phyloP scores from a whole-genome alignment of 2,797 vertebrate species.

The Cyprinella venusta region DNA sequence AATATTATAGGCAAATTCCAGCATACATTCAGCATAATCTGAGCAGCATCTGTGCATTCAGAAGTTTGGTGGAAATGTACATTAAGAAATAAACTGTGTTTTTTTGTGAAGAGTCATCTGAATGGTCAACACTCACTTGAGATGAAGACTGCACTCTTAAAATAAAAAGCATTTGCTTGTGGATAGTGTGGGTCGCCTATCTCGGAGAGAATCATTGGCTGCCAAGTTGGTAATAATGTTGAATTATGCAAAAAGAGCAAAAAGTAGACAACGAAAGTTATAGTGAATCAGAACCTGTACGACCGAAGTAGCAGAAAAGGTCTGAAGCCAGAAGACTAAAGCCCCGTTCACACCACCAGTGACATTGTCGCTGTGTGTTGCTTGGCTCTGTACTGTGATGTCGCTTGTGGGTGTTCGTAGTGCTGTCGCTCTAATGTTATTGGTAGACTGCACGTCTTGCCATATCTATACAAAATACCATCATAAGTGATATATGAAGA shows the following conservation, averaged over 20 bases:
- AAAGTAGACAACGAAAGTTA: neutral
- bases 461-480: no score
- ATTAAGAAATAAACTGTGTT: neutral
- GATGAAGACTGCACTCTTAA: neutral
- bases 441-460: no score
- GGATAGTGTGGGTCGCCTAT: neutral
- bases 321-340: no score
- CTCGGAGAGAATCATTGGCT: neutral
- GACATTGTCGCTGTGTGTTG: no score
- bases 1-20: neutral
- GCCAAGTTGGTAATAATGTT: neutral
- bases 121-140: neutral
- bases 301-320: neutral
- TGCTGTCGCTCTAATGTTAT: no score
- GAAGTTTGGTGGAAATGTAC: neutral
- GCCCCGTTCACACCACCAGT: no score
- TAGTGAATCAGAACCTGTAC: neutral
- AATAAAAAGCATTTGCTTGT: neutral
- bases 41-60: neutral
- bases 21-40: neutral
- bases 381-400: no score
- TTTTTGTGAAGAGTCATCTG: neutral
- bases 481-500: no score
- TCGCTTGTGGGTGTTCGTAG: no score
- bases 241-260: neutral